Percentiles rank a stretch among this genome's conserved stretches.
These are phyloP conservation scores for Pseudolaguvia tuberculata DNA, from an alignment of 2,113 vertebrate genomes.

Conservation along the genomic window DNA sequence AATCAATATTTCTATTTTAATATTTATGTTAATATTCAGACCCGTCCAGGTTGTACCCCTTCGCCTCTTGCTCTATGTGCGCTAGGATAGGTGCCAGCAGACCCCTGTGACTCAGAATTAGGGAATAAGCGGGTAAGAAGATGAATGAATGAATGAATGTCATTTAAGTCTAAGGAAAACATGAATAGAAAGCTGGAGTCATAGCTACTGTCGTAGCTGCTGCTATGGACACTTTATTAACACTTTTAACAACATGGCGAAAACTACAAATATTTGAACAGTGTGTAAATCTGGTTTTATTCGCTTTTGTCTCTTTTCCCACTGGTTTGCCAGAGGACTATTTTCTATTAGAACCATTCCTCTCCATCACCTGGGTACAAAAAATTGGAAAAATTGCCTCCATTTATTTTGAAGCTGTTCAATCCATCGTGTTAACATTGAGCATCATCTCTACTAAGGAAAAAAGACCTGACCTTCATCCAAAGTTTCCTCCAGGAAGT, in stretches of 20 bases:
- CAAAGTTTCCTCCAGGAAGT: no score
- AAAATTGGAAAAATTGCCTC: conserved; percentile 9
- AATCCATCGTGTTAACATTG: background rate
- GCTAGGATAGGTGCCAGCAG: no score
- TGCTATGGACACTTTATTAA: background rate
- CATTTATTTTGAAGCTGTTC: background rate
- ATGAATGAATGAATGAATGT: no score
- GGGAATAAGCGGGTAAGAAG: no score
- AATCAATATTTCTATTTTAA: no score
- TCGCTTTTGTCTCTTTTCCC: background rate
- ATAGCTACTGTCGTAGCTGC: background rate
- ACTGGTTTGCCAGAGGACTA: background rate
- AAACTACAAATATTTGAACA: background rate
- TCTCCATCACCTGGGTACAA: background rate
- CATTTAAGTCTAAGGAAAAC: background rate
- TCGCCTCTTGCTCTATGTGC: no score
- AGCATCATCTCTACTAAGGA: background rate
- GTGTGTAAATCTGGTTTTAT: background rate
- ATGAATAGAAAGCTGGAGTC: background rate
- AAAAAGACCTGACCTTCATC: no score
- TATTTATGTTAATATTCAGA: no score
- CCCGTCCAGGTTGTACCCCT: no score
- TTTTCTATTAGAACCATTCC: background rate
- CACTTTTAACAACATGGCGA: background rate
- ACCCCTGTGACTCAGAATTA: no score